Base-by-base conservation (phyloP, 2,797 vertebrate species). In the Holocentrus rufus region DNA sequence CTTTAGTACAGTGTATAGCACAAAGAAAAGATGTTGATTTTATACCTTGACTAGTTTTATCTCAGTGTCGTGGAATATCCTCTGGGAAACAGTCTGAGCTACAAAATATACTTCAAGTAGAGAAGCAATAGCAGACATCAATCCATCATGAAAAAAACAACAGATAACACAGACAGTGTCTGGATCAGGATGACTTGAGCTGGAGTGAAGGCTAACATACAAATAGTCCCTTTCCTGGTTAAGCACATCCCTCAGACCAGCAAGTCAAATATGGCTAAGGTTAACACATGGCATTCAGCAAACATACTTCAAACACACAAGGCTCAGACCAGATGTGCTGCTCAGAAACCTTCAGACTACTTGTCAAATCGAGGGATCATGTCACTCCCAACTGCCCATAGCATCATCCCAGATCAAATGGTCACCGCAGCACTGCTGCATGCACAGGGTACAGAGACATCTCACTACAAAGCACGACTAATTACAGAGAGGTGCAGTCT, bases 221-320 rank as follows among this genome's bases (percentile, higher is more conserved):
- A 46, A 61, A 79, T 66, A 56, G 85, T 73, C 61, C 53, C 44
- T 55, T 71, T 61, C 14, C 69, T 36, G 73, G 81, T 63, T 83
- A 71, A 82, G 75, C 50, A 52, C 49, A 69, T 76, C 62, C 69
- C 30, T 80, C 68, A 39, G 71, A 69, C 52, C 42, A 63, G 65
- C 71, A 70, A 81, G 70, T 65, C 82, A 90, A 87, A 87, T 53
- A 79, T 39, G 65, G 67, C 80, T 53, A 65, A 56, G 67, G 70
- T 71, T 77, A 82, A 82, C 88, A 78, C 79, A 55, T 69, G 67
- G 82, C 76, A 86, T 75, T 72, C 27, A 80, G 81, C 79, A 90
- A 87, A 88, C 77, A 87, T 14, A 76, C 70, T 82, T 87, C 78
- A 89, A 89, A 92, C 58, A 76, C 70, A 80, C 65, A 56, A 6